Conservation (phyloP, 2,888 invertebrate genomes). For the Criorhina ranunculi region DNA sequence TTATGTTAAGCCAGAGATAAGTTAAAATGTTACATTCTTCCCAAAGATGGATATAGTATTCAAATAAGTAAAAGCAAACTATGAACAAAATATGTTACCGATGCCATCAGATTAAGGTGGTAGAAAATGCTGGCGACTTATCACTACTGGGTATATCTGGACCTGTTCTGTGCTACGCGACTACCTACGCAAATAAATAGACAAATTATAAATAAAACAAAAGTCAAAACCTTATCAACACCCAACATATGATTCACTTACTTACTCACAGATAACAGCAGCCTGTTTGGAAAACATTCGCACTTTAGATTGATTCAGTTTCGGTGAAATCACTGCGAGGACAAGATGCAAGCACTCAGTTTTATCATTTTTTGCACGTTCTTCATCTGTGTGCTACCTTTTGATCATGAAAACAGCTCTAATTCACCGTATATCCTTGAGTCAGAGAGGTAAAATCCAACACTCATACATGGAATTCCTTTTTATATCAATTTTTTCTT, state of each 20-base stretch:
- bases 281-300: background rate
- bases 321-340: background rate
- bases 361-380: slow-evolving; percentile 10
- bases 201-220: slow-evolving; percentile 29
- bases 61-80: too few relatives aligned
- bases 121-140: too few relatives aligned
- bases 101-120: too few relatives aligned
- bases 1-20: too few relatives aligned
- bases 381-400: background rate
- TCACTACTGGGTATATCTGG: too few relatives aligned
- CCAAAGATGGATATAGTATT: too few relatives aligned
- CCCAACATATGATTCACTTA: slow-evolving; percentile 3
- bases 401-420: background rate
- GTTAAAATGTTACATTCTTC: too few relatives aligned
- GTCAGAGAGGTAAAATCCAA: slow-evolving; percentile 47
- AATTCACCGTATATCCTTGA: slow-evolving; percentile 46
- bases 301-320: slow-evolving; percentile 20
- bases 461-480: background rate
- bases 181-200: slow-evolving; percentile 1
- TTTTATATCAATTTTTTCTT: background rate
- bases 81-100: too few relatives aligned
- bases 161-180: too few relatives aligned
- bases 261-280: slow-evolving; percentile 36
- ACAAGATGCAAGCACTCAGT: slow-evolving; percentile 38
- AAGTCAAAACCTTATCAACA: slow-evolving; percentile 32